phyloP scores from a whole-genome alignment of 2,797 vertebrate genomes.

The Crypturellus tataupa region DNA sequence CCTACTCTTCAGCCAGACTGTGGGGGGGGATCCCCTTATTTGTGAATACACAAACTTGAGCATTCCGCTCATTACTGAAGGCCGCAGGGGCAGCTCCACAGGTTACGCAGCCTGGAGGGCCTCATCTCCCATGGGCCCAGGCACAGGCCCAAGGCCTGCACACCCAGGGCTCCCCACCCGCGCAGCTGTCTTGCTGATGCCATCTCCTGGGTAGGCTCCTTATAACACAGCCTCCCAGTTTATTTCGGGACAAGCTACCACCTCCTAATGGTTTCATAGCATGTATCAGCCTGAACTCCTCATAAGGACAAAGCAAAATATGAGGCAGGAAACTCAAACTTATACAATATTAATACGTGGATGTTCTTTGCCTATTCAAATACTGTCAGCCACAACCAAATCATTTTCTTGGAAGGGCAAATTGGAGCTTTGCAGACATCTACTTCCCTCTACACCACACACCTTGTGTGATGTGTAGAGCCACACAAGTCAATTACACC shows the following conservation, averaged over 20 bases:
- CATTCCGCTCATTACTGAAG: too few relatives aligned
- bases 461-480: not conserved
- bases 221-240: accelerated
- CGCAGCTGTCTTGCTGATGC: slow-evolving; percentile 31
- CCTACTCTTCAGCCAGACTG: too few relatives aligned
- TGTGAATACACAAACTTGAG: too few relatives aligned
- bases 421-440: not conserved
- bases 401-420: not conserved
- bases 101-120: accelerated
- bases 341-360: not conserved
- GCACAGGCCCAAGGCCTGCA: not conserved
- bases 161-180: too few relatives aligned
- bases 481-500: not conserved
- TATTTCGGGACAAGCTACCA: not conserved
- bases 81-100: accelerated
- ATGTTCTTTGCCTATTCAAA: not conserved
- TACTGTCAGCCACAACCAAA: not conserved
- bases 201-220: slow-evolving; percentile 49
- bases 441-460: not conserved
- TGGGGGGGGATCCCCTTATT: too few relatives aligned
- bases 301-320: not conserved
- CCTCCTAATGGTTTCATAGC: not conserved
- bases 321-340: not conserved
- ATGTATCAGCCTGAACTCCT: not conserved
- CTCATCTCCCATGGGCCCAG: not conserved